Base-by-base conservation (phyloP, 2,797 vertebrate species). In the Anas acuta region DNA sequence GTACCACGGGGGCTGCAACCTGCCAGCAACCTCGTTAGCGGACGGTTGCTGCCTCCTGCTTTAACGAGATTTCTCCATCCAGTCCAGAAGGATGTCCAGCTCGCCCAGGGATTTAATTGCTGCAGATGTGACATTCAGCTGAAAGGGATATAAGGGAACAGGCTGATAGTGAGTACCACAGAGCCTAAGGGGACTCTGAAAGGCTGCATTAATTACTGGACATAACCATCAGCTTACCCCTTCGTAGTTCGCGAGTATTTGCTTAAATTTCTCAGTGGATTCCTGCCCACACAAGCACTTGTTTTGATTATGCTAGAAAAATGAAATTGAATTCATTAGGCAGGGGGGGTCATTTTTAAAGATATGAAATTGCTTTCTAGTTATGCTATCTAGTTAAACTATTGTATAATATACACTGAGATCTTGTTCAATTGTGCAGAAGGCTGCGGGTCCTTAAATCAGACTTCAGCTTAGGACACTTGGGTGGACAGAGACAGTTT, bases 71-170 rank as follows among this genome's bases (percentile, higher is more conserved):
- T 96, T 95, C 54, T 98, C 97, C 90, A 98, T 92, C 98, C 98
- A 98, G 66, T 92, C 95, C 22, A 98, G 72, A 2, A 98, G 92
- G 89, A 98, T 97, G 60, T 98, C 96, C 26, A 98, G 90, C 84
- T 98, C 98, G 1, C 98, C 98, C 76, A 98, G 53, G 47, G 97
- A 97, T 72, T 98, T 98, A 60, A 97, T 95, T 9, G 91, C 97
- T 19, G 97, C 98, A 28, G 92, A 88, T 4, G 90, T 95, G 73
- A 92, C 80, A 3, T 97, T 89, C 25, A 98, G 93, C 98, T 98
- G 96, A 90, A 97, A 58, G 5, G 73, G 32, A 35, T 0, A 10
- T 0, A 79, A 20, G 86, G 53, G 56, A 51, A 12, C 2, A 12
- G 32, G 18, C 4, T 7, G 43, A 4, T 1, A 41, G 7, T 0